Evolutionary conservation across 2,888 invertebrate genomes (phyloP).

Genomic region (Tiliacea aurago): DNA sequence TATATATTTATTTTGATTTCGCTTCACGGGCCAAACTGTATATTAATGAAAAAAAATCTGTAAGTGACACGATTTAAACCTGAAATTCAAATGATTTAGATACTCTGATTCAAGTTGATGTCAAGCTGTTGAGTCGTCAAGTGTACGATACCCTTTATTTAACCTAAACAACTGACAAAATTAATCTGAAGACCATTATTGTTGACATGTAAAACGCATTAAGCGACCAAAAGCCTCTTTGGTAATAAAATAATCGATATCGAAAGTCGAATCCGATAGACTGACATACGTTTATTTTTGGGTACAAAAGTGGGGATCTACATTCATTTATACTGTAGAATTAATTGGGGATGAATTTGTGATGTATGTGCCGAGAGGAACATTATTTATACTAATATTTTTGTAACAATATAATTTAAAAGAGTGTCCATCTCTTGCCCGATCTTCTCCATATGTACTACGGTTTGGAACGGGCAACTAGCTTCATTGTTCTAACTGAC

Average conservation of each 20-base stretch:
- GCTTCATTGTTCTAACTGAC: no score
- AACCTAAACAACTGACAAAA: conserved; percentile 76
- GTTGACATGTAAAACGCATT: conserved; percentile 78
- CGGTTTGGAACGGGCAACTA: no score
- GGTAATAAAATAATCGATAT: conserved; percentile 46
- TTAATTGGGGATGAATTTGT: conserved; percentile 27
- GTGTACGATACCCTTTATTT: conserved; percentile 42
- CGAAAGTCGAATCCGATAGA: conserved; percentile 43
- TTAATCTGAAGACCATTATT: conserved; percentile 78
- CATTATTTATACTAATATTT: no score
- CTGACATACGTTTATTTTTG: conserved; percentile 26
- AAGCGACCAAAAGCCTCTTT: conserved; percentile 43
- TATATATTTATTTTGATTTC: no score
- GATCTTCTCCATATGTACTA: no score
- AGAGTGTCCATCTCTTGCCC: no score
- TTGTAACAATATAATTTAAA: no score
- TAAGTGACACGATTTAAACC: neutral
- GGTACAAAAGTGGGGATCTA: conserved; percentile 5
- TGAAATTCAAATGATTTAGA: neutral
- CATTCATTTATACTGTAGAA: conserved; percentile 7
- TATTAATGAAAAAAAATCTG: neutral
- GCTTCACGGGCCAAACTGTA: neutral
- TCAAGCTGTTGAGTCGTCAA: neutral
- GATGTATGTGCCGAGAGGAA: neutral
- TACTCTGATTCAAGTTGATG: neutral